Evolutionary conservation across 2,113 vertebrate genomes (phyloP).

Genomic region (Melanerpes aurifrons): DNA sequence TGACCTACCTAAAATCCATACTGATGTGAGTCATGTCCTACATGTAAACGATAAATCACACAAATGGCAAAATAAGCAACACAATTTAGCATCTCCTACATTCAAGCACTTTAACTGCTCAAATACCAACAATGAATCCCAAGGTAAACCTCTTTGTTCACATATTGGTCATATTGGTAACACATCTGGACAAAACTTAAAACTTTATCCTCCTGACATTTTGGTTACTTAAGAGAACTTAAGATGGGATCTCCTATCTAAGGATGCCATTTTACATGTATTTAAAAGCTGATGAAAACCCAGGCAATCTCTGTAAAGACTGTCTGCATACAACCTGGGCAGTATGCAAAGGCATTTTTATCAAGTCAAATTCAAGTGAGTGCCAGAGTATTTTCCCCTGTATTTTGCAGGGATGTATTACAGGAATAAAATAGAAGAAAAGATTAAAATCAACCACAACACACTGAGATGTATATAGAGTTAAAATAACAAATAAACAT

Average conservation of each 20-base stretch:
- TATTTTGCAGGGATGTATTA: neutral
- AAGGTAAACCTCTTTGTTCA: neutral
- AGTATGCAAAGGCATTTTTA: neutral
- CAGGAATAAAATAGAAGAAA: neutral
- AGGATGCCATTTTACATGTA: neutral
- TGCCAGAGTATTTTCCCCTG: neutral
- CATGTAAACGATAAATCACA: neutral
- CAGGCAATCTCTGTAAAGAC: rapidly evolving
- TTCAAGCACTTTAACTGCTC: neutral
- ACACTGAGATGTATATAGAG: neutral
- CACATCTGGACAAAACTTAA: neutral
- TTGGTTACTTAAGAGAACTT: neutral
- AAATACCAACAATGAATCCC: neutral
- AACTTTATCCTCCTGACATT: neutral
- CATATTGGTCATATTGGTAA: rapidly evolving
- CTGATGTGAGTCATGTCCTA: neutral
- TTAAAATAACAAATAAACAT: neutral
- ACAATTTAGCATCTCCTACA: neutral
- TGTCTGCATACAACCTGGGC: neutral
- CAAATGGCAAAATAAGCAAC: neutral
- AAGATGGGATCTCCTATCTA: neutral
- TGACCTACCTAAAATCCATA: constrained; percentile 17
- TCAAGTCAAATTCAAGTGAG: neutral
- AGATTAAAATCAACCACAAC: neutral
- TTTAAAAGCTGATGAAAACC: neutral